Conservation (phyloP, 2,797 vertebrate species). For the Myiotriccus ornatus region DNA sequence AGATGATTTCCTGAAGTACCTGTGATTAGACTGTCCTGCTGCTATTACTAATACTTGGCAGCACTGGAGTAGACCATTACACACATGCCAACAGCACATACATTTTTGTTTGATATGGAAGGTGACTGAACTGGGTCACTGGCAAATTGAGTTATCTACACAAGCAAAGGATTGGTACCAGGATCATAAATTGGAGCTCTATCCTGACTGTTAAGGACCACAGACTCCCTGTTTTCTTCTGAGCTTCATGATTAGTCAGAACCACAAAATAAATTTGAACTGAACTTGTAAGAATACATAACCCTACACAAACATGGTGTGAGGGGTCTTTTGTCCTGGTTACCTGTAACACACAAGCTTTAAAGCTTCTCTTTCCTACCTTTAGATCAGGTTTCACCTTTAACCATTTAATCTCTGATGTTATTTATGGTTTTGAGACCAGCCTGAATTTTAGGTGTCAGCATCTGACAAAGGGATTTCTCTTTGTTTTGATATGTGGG, state of each 20-base stretch:
- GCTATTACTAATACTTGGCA: not conserved
- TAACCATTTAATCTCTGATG: not conserved
- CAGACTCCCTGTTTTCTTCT: not conserved
- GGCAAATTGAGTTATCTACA: not conserved
- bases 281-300: not conserved
- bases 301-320: not conserved
- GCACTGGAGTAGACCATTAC: not conserved
- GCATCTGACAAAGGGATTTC: not conserved
- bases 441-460: not conserved
- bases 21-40: not conserved
- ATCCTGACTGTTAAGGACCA: not conserved
- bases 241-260: not conserved
- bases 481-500: not conserved
- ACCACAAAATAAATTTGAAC: not conserved
- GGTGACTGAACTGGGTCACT: not conserved
- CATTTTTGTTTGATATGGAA: not conserved
- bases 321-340: not conserved
- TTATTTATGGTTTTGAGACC: not conserved
- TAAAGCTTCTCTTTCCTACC: not conserved
- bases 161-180: not conserved
- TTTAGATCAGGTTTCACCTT: not conserved
- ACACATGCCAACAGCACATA: not conserved
- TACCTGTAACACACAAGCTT: not conserved
- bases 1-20: not conserved
- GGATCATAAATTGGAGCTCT: not conserved